A percentile compares a stretch with the other conserved stretches of the same genome.
Conservation (phyloP, 2,888 invertebrate genomes). For the Mantis religiosa region DNA sequence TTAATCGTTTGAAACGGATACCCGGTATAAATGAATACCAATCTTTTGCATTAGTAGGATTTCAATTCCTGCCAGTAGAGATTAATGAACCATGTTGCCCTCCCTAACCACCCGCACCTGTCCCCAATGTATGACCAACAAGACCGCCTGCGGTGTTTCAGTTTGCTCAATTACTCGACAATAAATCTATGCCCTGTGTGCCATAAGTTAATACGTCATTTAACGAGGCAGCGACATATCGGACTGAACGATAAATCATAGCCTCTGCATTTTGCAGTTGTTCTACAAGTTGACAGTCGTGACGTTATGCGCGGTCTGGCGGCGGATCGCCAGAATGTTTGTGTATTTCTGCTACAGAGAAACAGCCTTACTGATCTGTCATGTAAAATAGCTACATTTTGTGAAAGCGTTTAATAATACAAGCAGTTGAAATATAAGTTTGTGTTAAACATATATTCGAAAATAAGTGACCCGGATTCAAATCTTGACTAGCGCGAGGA, state of each 20-base stretch:
- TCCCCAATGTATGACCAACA: background rate
- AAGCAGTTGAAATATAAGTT: too few species aligned
- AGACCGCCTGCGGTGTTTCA: background rate
- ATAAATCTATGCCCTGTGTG: background rate
- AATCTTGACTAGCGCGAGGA: too few species aligned
- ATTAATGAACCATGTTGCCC: background rate
- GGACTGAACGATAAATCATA: slow-evolving; percentile 1
- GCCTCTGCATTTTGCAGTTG: background rate
- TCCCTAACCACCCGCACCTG: background rate
- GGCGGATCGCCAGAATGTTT: background rate
- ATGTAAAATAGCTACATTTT: too few species aligned
- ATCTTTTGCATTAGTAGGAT: background rate
- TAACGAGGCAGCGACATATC: slow-evolving; percentile 2
- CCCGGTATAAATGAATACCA: background rate
- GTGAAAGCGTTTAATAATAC: too few species aligned
- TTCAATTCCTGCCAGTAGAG: background rate
- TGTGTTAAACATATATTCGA: too few species aligned
- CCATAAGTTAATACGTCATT: slow-evolving; percentile 16
- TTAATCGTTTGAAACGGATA: background rate
- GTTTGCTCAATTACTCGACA: background rate
- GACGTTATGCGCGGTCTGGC: background rate
- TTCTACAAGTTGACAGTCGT: background rate
- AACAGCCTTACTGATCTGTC: too few species aligned
- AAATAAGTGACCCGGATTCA: too few species aligned
- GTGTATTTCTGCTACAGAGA: background rate